Evolutionary conservation across 2,888 invertebrate species (phyloP), one percentile per base, ranked within the genome.

Genomic region (Erpobdella octoculata): DNA sequence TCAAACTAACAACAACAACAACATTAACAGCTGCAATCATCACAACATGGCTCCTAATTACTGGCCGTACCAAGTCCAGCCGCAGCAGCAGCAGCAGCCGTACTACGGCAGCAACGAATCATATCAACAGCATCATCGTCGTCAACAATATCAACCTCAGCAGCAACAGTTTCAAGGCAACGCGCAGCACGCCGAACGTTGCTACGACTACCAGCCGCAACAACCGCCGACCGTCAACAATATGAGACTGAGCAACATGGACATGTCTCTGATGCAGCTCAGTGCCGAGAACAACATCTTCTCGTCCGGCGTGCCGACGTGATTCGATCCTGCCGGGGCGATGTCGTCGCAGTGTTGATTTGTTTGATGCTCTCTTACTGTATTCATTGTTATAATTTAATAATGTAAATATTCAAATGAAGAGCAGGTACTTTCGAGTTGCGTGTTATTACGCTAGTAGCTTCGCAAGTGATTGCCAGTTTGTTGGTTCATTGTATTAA

Each of bases 91-190:
- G 18, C 37, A 65, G 1, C 36, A 36, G 35, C 65, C 15, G 5
- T 25, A 37, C 25, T 37, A 35, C 37, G 25, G 28, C n/a, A 21
- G 28, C 58, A 21, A 58, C n/a, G 8, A 41, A 15, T 18, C 12
- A 12, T 18, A 25, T 62, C 33, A 36, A 15, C 62, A 62, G 0
- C 1, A n/a, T 62, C 62, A 1, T 62, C 62, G 6, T 28, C 62
- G 33, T 62, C 74, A 75, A 33, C 74, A 74, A 61, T 74, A 75
- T 1, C 74, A 53, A 70, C 72, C 62, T 31, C 64, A 70, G 28
- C 41, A 41, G n/a, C 67, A 67, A 28, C 67, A 67, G 41, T 46
- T 41, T 28, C 67, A 67, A 38, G 41, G 46, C 38, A 38, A 38
- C 38, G 41, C 38, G n/a, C 65, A 65, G n/a, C 35, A 36, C 9